Conservation (phyloP, 2,113 vertebrate species). For the Lampris incognitus region DNA sequence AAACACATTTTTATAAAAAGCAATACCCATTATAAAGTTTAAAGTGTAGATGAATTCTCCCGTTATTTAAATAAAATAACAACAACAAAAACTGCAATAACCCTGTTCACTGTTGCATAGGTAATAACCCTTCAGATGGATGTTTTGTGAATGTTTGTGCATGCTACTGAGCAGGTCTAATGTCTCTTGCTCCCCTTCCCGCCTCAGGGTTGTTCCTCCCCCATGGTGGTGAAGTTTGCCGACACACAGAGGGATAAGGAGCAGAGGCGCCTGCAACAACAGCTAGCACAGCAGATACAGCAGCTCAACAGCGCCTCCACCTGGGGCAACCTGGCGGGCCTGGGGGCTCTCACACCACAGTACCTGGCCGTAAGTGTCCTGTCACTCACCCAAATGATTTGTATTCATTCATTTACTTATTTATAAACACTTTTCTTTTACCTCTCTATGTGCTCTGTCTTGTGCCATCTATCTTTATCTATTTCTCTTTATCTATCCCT, state of each 20-base stretch:
- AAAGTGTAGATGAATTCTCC: slow-evolving; percentile 34
- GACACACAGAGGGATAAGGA: slow-evolving; percentile 98
- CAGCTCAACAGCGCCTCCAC: slow-evolving; percentile 97
- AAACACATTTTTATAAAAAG: slow-evolving; percentile 33
- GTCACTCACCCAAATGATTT: neutral
- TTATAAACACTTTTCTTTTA: neutral
- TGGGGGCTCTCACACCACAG: slow-evolving; percentile 93
- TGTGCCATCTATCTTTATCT: no score
- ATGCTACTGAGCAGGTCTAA: slow-evolving; percentile 28
- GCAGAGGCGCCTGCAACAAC: slow-evolving; percentile 95
- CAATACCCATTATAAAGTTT: neutral
- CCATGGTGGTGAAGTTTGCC: slow-evolving; percentile 96
- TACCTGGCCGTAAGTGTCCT: slow-evolving; percentile 93
- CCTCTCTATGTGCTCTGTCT: no score
- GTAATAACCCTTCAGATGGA: slow-evolving; percentile 6
- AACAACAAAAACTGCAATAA: slow-evolving; percentile 10
- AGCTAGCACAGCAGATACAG: slow-evolving; percentile 96
- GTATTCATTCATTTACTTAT: neutral
- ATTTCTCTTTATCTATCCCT: no score
- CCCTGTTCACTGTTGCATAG: slow-evolving; percentile 18
- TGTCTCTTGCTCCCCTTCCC: slow-evolving; percentile 19
- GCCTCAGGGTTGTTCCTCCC: slow-evolving; percentile 95
- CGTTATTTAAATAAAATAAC: neutral
- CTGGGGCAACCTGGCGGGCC: slow-evolving; percentile 95
- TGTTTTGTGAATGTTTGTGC: neutral